These are phyloP conservation scores for Eulemur coronatus DNA, from an alignment of 2,797 vertebrate species.

Conservation along the genomic window DNA sequence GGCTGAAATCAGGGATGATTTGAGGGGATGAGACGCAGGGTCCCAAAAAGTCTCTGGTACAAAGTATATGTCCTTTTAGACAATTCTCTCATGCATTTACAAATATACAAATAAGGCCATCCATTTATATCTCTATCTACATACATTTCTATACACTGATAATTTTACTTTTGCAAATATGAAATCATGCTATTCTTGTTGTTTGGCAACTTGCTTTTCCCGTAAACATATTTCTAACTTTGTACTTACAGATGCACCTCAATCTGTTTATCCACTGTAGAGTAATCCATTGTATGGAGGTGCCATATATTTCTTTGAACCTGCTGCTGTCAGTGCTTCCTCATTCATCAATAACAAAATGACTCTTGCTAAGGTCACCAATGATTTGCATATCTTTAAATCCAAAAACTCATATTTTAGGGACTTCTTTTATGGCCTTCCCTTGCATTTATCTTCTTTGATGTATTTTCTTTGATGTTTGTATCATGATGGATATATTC, in stretches of 20 bases:
- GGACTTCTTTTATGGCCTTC: not conserved
- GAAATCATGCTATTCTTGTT: not conserved
- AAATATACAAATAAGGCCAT: not conserved
- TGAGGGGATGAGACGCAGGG: not conserved
- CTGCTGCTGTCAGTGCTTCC: not conserved
- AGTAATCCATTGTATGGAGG: not conserved
- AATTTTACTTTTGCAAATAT: conserved; percentile 5
- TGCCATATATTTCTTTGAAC: not conserved
- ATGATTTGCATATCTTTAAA: not conserved
- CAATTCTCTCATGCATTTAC: not conserved
- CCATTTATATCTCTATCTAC: not conserved
- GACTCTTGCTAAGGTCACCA: not conserved
- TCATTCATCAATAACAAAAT: not conserved
- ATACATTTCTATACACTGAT: not conserved
- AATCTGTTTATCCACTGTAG: not conserved
- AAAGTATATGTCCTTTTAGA: not conserved
- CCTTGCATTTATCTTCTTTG: conserved; percentile 7
- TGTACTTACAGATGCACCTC: not conserved
- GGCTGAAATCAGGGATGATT: not conserved
- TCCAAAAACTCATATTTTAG: not conserved
- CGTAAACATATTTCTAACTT: not conserved
- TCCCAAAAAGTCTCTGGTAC: not conserved
- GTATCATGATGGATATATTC: not conserved
- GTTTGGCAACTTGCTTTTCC: conserved; percentile 19
- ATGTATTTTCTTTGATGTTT: conserved; percentile 49